Evolutionary conservation across 2,797 vertebrate genomes (phyloP).

Genomic region (Morelia viridis): DNA sequence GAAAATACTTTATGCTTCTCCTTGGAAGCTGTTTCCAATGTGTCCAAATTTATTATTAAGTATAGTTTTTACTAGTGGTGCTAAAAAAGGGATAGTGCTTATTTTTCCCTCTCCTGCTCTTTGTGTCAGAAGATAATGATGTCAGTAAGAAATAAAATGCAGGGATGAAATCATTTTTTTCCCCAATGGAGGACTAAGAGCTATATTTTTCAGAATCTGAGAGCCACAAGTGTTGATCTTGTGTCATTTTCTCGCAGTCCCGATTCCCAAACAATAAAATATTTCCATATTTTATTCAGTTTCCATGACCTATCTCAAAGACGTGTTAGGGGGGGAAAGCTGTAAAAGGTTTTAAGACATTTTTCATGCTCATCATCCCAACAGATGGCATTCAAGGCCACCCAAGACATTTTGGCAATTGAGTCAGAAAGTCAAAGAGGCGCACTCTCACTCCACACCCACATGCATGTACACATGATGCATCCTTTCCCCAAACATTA

Average conservation of each 20-base stretch:
- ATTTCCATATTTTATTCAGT: neutral
- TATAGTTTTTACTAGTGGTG: neutral
- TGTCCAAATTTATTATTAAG: neutral
- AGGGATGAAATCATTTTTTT: neutral
- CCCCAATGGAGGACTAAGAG: neutral
- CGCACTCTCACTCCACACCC: neutral
- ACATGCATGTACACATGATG: neutral
- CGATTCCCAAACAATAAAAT: neutral
- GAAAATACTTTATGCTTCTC: neutral
- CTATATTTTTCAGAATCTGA: neutral
- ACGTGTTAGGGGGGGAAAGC: neutral
- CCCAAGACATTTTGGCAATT: neutral
- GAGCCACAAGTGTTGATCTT: neutral
- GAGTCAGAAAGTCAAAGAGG: neutral
- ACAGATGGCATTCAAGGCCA: neutral
- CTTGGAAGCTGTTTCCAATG: neutral
- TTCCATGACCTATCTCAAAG: neutral
- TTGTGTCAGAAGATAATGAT: neutral
- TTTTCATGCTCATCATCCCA: neutral
- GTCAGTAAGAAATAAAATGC: neutral
- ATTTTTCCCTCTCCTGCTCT: neutral
- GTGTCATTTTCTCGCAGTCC: neutral
- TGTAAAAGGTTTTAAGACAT: neutral
- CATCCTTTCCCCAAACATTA: neutral
- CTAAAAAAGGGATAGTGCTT: neutral